These are phyloP conservation scores for Theonella swinhoei DNA, from an alignment of 37 sponge, comb jelly and placozoan species.

Conservation along the genomic window DNA sequence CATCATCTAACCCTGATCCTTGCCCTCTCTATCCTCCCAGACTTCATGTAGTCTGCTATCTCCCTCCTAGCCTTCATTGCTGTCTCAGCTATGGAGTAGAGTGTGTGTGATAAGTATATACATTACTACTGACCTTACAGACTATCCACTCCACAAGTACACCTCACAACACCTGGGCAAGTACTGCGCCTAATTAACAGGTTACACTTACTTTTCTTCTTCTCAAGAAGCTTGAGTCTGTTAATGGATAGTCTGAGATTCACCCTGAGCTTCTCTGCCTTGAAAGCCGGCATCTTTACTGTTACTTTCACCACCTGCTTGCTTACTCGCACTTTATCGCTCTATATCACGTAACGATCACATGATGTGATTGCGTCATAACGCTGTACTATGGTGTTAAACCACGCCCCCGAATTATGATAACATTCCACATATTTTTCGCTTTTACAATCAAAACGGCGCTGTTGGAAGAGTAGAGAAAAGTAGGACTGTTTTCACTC, in stretches of 20 bases:
- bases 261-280: constrained; percentile 83
- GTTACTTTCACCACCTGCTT: neutral
- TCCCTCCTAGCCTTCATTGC: constrained; percentile 99
- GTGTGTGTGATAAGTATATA: too few species aligned
- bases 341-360: neutral
- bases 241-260: constrained; percentile 91
- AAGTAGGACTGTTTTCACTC: too few species aligned
- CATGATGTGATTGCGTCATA: neutral
- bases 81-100: constrained; percentile 83
- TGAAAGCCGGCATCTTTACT: constrained; percentile 76
- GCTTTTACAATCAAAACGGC: too few species aligned
- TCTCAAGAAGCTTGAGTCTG: constrained; percentile 96
- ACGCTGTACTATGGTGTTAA: too few species aligned
- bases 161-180: too few species aligned
- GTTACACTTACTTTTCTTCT: constrained; percentile 94
- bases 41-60: constrained; percentile 96
- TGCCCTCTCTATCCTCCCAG: constrained; percentile 89
- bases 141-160: too few species aligned
- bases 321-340: neutral
- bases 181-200: too few species aligned
- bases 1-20: constrained; percentile 94
- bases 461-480: too few species aligned
- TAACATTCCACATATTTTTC: too few species aligned
- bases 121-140: too few species aligned
- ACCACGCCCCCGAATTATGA: too few species aligned